phyloP scores from a whole-genome alignment of 2,113 vertebrate species.

The Otis tarda region DNA sequence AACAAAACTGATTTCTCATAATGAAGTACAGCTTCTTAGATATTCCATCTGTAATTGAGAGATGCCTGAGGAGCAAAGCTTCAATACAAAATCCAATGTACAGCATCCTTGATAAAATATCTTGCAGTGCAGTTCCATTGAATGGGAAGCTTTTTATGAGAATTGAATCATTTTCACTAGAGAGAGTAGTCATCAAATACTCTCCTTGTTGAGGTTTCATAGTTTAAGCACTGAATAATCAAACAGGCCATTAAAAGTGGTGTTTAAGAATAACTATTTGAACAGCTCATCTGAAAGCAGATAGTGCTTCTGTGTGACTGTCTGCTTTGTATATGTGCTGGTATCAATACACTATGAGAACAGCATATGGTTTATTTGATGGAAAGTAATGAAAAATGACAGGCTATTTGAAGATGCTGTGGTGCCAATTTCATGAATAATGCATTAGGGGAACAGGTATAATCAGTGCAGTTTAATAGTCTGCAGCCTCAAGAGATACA shows the following conservation, averaged over 20 bases:
- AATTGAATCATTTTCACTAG: neutral
- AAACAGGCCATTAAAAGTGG: conserved; percentile 28
- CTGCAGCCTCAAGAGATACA: conserved; percentile 63
- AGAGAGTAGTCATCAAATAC: neutral
- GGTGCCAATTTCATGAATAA: conserved; percentile 84
- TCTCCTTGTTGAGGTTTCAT: neutral
- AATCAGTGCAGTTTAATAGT: conserved; percentile 84
- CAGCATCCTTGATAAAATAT: neutral
- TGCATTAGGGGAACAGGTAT: conserved; percentile 81
- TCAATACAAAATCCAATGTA: neutral
- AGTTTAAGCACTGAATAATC: conserved; percentile 49
- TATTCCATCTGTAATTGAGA: neutral
- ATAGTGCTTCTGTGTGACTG: conserved; percentile 34
- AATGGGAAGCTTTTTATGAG: neutral
- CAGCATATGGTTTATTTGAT: conserved; percentile 82
- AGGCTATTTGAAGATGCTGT: conserved; percentile 81
- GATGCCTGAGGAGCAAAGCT: neutral
- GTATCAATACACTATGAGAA: conserved; percentile 47
- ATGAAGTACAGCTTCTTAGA: neutral
- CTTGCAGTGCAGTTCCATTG: neutral
- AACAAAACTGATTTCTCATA: neutral
- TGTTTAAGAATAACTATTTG: conserved; percentile 19
- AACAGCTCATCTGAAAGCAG: conserved; percentile 52
- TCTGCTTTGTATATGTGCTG: conserved; percentile 17
- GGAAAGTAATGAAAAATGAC: conserved; percentile 86